phyloP scores from a whole-genome alignment of 1,140 invertebrate genomes.

The Globodera ellingtonae region DNA sequence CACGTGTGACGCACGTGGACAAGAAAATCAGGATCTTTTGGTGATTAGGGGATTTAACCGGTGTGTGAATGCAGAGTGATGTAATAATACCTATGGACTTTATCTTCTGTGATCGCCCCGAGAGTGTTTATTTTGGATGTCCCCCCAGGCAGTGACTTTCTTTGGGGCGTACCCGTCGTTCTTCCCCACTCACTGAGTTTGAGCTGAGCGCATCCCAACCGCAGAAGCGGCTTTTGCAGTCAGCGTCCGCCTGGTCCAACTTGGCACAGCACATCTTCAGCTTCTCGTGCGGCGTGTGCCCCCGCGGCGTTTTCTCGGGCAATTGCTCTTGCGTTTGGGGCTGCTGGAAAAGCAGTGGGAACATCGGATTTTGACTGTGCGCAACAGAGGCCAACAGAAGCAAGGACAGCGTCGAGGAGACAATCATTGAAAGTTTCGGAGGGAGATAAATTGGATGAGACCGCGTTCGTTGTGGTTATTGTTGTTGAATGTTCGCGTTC shows the following conservation, averaged over 20 bases:
- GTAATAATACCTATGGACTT: too few relatives aligned
- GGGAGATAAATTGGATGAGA: conserved; percentile 39
- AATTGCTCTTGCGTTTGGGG: conserved; percentile 33
- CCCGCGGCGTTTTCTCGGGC: conserved; percentile 43
- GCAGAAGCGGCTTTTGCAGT: conserved; percentile 61
- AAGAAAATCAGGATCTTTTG: conserved; percentile 1
- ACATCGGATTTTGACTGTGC: conserved; percentile 7
- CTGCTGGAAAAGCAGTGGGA: conserved; percentile 30
- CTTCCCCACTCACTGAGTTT: conserved; percentile 32
- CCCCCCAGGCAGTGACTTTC: too few relatives aligned
- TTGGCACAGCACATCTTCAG: conserved; percentile 56
- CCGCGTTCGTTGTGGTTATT: conserved; percentile 29
- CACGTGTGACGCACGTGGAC: background rate
- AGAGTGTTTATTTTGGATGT: too few relatives aligned
- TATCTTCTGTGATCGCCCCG: too few relatives aligned
- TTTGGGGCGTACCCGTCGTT: too few relatives aligned
- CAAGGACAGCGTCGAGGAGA: background rate
- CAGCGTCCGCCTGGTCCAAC: conserved; percentile 56
- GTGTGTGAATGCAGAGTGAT: too few relatives aligned
- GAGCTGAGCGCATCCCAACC: conserved; percentile 60
- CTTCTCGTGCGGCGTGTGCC: conserved; percentile 54
- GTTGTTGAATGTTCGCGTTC: conserved; percentile 20
- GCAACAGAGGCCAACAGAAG: background rate
- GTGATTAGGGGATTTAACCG: background rate
- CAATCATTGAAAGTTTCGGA: background rate